Percentiles rank a stretch among this genome's conserved stretches.
Evolutionary conservation across 2,888 invertebrate species (phyloP).

Genomic region (Ellobium chinense): DNA sequence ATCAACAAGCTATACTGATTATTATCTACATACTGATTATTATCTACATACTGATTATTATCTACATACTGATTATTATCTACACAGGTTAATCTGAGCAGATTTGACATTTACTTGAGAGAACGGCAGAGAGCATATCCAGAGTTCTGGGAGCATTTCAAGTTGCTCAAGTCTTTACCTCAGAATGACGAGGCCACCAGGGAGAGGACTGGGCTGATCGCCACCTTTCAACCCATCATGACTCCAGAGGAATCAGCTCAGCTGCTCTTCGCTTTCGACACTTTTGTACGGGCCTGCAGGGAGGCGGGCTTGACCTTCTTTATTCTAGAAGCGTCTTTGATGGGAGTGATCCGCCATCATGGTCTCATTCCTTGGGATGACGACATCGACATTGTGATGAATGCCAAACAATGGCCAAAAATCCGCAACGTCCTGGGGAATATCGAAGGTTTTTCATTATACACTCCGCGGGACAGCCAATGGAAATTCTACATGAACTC

Average conservation of each 20-base stretch:
- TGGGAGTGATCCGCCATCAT: conserved; percentile 55
- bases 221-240: conserved; percentile 46
- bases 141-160: conserved; percentile 17
- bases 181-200: background rate
- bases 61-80: too few species aligned
- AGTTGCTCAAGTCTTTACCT: background rate
- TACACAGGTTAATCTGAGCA: conserved; percentile 21
- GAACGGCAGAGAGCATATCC: conserved; percentile 2
- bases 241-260: conserved; percentile 35
- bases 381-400: conserved; percentile 59
- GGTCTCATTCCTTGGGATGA: conserved; percentile 67
- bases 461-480: conserved; percentile 45
- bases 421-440: conserved; percentile 49
- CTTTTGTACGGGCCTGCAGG: conserved; percentile 38
- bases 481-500: conserved; percentile 60
- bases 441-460: conserved; percentile 49
- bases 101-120: background rate
- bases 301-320: conserved; percentile 34
- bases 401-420: conserved; percentile 46
- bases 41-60: too few species aligned
- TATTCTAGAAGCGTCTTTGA: conserved; percentile 41
- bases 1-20: too few species aligned
- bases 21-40: too few species aligned
- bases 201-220: conserved; percentile 1
- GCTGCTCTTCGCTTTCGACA: conserved; percentile 38